Evolutionary conservation across 2,797 vertebrate species (phyloP).

Genomic region (Sebastes itinus): DNA sequence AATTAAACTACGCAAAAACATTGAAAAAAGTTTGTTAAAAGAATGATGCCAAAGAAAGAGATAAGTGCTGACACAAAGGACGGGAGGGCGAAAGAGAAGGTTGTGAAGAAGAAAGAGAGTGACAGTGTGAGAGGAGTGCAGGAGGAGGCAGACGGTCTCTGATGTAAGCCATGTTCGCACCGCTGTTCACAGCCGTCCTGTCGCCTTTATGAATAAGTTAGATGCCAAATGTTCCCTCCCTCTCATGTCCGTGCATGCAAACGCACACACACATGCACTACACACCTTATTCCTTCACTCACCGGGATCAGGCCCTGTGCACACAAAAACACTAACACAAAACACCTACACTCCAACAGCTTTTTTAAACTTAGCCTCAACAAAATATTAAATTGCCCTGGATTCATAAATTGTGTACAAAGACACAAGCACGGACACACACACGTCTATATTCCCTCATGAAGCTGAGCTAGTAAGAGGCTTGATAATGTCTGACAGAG

Average conservation of each 20-base stretch:
- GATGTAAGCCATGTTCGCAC: conserved; percentile 72
- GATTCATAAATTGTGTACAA: conserved; percentile 9
- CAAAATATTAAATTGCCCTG: conserved; percentile 7
- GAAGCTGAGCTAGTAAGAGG: conserved; percentile 26
- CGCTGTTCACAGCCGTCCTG: conserved; percentile 70
- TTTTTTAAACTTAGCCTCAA: conserved; percentile 5
- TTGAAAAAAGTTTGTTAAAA: not conserved
- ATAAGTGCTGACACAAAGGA: conserved; percentile 23
- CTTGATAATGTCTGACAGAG: conserved; percentile 67
- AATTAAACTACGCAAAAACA: not conserved
- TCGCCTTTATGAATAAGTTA: conserved; percentile 76
- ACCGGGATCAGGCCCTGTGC: not conserved
- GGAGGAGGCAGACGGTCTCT: conserved; percentile 65
- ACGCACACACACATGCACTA: conserved; percentile 2
- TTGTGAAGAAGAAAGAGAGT: conserved; percentile 49
- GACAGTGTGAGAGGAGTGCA: conserved; percentile 62
- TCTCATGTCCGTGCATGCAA: conserved; percentile 39
- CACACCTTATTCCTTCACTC: conserved; percentile 6
- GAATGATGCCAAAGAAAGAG: not conserved
- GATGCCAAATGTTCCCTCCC: conserved; percentile 73
- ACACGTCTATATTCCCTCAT: conserved; percentile 6
- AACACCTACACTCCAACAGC: conserved; percentile 1
- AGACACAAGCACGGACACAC: not conserved
- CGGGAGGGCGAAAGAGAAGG: conserved; percentile 5
- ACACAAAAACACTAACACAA: not conserved